Percentiles rank a stretch among this genome's conserved stretches.
Conservation (phyloP, 2,113 vertebrate genomes). For the Nipponia nippon region DNA sequence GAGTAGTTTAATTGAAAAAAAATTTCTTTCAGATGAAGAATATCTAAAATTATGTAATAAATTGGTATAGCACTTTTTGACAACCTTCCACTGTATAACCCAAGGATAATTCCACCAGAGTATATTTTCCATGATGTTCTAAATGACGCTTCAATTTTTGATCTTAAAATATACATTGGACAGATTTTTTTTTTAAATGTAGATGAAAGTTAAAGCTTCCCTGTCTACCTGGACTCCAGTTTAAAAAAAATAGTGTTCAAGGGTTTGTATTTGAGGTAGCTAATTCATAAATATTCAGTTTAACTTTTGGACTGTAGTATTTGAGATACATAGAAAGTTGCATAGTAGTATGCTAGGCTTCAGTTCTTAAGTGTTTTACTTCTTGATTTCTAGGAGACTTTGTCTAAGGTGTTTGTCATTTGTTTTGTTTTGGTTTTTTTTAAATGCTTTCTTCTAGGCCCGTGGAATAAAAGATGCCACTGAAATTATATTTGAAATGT, state of each 20-base stretch:
- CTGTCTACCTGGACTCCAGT: neutral
- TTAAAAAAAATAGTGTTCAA: neutral
- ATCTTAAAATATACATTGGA: neutral
- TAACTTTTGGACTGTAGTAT: neutral
- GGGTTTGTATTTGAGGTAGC: neutral
- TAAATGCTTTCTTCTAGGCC: constrained; percentile 77
- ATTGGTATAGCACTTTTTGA: neutral
- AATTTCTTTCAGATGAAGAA: neutral
- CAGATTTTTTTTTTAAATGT: neutral
- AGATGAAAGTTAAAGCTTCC: neutral
- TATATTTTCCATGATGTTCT: neutral
- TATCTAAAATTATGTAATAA: neutral
- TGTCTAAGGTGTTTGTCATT: constrained; percentile 20
- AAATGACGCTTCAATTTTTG: neutral
- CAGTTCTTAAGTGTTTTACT: constrained; percentile 12
- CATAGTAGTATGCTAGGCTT: neutral
- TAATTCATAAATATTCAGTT: neutral
- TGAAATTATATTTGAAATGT: constrained; percentile 99
- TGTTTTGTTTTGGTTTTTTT: constrained; percentile 34
- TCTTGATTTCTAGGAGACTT: constrained; percentile 21
- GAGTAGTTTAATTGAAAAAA: neutral
- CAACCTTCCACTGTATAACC: neutral
- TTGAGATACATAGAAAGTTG: neutral
- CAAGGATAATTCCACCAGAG: neutral
- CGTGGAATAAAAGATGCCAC: constrained; percentile 95